Evolutionary conservation across 1,140 invertebrate genomes (phyloP).

Genomic region (Papilio xuthus): DNA sequence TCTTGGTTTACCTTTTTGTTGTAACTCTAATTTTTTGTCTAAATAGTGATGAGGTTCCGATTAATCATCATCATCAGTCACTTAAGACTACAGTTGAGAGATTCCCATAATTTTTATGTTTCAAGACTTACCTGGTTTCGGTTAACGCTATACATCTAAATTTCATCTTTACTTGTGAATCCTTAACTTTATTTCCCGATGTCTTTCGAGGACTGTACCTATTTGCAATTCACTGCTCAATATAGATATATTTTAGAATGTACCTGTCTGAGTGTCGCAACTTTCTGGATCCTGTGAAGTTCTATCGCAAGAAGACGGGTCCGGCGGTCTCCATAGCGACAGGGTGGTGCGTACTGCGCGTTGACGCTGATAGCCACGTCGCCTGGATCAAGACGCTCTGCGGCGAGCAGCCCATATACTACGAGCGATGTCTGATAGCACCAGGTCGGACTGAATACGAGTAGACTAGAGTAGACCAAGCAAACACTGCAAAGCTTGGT

Average conservation of each 20-base stretch:
- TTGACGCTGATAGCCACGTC: constrained; percentile 69
- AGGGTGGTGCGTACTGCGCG: constrained; percentile 67
- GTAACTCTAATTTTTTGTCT: neutral
- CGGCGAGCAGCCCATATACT: constrained; percentile 71
- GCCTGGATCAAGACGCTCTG: constrained; percentile 63
- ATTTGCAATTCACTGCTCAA: neutral
- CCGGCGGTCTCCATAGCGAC: constrained; percentile 68
- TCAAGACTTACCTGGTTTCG: too few species aligned
- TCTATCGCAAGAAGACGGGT: constrained; percentile 66
- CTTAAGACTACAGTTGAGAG: too few species aligned
- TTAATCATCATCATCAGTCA: too few species aligned
- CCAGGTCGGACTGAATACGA: constrained; percentile 48
- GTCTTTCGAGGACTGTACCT: neutral
- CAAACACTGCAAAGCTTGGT: neutral
- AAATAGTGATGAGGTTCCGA: too few species aligned
- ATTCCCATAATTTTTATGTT: too few species aligned
- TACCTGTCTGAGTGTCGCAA: constrained; percentile 53
- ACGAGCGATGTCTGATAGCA: constrained; percentile 67
- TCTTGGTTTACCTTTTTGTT: neutral
- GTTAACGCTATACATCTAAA: too few species aligned
- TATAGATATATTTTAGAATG: constrained; percentile 53
- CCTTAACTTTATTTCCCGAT: too few species aligned
- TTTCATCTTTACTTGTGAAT: too few species aligned
- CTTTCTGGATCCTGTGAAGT: constrained; percentile 68
- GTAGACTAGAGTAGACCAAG: neutral